Base-by-base conservation (phyloP, 2,888 invertebrate species). In the Uloborus plumipes region DNA sequence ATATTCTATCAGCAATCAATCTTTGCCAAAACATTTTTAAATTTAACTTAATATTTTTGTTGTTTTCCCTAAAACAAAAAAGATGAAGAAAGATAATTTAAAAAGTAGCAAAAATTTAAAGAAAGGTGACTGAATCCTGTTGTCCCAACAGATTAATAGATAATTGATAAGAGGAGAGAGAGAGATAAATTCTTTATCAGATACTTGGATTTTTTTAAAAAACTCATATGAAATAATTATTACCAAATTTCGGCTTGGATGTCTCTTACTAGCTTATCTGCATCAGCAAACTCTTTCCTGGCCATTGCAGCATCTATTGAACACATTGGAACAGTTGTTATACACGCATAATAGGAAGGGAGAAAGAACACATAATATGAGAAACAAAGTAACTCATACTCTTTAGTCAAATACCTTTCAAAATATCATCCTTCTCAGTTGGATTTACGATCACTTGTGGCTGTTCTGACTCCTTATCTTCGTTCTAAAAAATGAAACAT, bases 161-260 rank as follows among this genome's bases (percentile, higher is more conserved):
- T 26, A 26, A 26, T 26, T 26, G 26, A 4, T 26, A 26, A 26
- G 26, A 26, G 26, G 26, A 4, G 4, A 26, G 26, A 39, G 39
- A 39, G 39, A 39, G 39, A 39, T 0, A 39, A 7, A 39, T 39
- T 39, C 9, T 39, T 39, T 4, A 26, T 7, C 39, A 11, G 11
- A 39, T 39, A 39, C 9, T 39, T 39, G 3, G 39, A 39, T 6
- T 7, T 39, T 39, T 39, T 11, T 39, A 1, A 39, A n/a, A 39
- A 39, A 11, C 9, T 39, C 20, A 59, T 22, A 59, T 59, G 13
- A 59, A 39, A 65, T 11, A 18, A 16, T 6, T n/a, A 20, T 13
- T 66, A 82, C 81, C 81, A 82, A 39, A 82, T 82, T 72, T 82
- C 81, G 16, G 81, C 70, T 47, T 82, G 75, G 59, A 82, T 82